Base-by-base conservation (phyloP, 2,797 vertebrate genomes). In the Florisuga fusca region DNA sequence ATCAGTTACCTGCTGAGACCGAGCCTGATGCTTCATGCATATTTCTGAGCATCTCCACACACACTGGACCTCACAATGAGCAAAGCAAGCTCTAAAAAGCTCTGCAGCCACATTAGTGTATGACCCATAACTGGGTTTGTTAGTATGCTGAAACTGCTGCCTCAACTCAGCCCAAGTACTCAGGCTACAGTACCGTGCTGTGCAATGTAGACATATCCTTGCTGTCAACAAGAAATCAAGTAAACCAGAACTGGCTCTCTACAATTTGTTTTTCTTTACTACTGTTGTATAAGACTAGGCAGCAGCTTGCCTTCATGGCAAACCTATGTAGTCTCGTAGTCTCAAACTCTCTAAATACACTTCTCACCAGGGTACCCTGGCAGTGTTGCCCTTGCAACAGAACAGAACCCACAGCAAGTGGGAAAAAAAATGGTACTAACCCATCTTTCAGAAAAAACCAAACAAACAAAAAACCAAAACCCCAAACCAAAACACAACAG, bases 21-120 rank as follows among this genome's bases (percentile, higher is more conserved):
- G 4, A 31, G 25, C 9, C n/a, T 77, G 75, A n/a, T 0, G 13
- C 33, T 57, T 26, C 2, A 4, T 3, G 54, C 3, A 4, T 8
- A 6, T 5, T 25, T 88, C 14, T 73, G 55, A 66, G 43, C 20
- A 55, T 26, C 55, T 58, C 31, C 26, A 6, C 4, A 15, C 6
- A 4, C 13, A 7, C 61, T 15, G 16, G 33, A 34, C 58, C 17
- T 48, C 18, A 69, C 31, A 43, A 3, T 5, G 11, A 54, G 16
- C 15, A 27, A 83, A 75, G 9, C 12, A 46, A 58, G 7, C 10
- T 75, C 41, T 43, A 29, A 67, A 55, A 54, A 53, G 1, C 29
- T 79, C 48, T 34, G 50, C 9, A 63, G 53, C 41, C 26, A 68
- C 15, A 2, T 29, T 2, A 80, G 18, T 0, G 31, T 7, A 34